Evolutionary conservation across 2,888 invertebrate genomes (phyloP), one percentile per base, ranked within the genome.

Genomic region (Tenthredo livida): DNA sequence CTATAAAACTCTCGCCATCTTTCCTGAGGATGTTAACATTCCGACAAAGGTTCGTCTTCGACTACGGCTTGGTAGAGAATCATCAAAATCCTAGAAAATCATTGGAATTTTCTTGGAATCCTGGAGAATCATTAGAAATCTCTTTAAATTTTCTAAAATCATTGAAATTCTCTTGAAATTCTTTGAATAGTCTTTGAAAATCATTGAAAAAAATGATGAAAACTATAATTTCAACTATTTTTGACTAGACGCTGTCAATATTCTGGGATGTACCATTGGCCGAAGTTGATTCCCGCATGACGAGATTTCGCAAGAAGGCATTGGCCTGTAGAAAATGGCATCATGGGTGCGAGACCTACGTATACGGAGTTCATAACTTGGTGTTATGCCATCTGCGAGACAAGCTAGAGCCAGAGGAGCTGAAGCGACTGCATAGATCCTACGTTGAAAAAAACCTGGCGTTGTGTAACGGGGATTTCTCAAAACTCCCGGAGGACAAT

Each of bases 361-460:
- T 96, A 40, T 97, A 97, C 89, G 96, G 96, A 86, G 94, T 97
- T 73, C 97, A 97, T 90, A 96, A 96, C 90, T 93, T 97, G 0
- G 94, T 96, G 15, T 94, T 96, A 91, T 94, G 95, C 84, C 96
- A 96, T 89, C 92, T 97, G 9, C 95, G 95, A 88, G 94, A 93
- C 6, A 94, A 93, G 82, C 90, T 94, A 0, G 93, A 90, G 0
- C 90, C 93, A 0, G 93, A 94, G 0, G 93, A 95, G 75, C 91
- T 94, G 84, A 93, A 93, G 86, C 93, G 93, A 84, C 91, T 95
- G 86, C 97, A 97, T 87, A 91, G 92, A 78, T 94, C 94, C 37
- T 94, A 97, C 47, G 92, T 97, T 5, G 93, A 94, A 21, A 95
- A 94, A 84, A 97, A 96, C 89, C 90, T 94, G 17, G n/a, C 6